Percentiles rank a stretch among this genome's conserved stretches.
Evolutionary conservation across 2,888 invertebrate species (phyloP).

Genomic region (Aspidapion aeneum): DNA sequence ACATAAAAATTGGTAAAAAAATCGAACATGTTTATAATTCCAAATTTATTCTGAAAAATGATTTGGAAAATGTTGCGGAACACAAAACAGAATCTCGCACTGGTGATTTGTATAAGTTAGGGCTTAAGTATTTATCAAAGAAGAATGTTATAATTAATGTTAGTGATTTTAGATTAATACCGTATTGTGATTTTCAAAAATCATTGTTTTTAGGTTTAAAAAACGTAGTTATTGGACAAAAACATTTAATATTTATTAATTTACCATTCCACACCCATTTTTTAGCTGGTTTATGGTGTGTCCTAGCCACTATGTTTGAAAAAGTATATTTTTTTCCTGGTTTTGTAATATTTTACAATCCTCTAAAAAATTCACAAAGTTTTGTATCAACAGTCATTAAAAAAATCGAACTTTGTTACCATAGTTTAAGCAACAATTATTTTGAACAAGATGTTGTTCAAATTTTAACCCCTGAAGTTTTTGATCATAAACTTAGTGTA

Average conservation of each 20-base stretch:
- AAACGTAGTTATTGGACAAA: conserved; percentile 20
- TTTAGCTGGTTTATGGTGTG: conserved; percentile 39
- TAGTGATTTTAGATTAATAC: conserved; percentile 29
- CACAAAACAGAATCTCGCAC: conserved; percentile 6
- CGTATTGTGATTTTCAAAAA: conserved; percentile 34
- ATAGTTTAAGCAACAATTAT: background rate
- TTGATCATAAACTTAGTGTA: conserved; percentile 25
- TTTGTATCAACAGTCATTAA: background rate
- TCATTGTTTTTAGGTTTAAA: conserved; percentile 29
- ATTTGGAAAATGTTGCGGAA: conserved; percentile 22
- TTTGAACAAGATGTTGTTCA: conserved; percentile 29
- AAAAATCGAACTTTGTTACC: background rate
- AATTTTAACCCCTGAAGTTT: conserved; percentile 26
- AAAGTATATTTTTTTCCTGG: conserved; percentile 32
- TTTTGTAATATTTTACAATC: conserved; percentile 26
- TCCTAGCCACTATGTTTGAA: conserved; percentile 35
- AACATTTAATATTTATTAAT: conserved; percentile 38
- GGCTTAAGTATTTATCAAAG: conserved; percentile 19
- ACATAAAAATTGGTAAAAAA: conserved; percentile 51
- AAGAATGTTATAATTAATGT: conserved; percentile 30
- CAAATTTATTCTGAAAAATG: conserved; percentile 49
- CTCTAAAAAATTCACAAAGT: conserved; percentile 5
- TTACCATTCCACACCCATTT: conserved; percentile 42
- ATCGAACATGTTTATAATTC: conserved; percentile 56
- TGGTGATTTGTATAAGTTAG: conserved; percentile 24